These are phyloP conservation scores for Pteruthius melanotis DNA, from an alignment of 2,113 vertebrate species.

Conservation along the genomic window DNA sequence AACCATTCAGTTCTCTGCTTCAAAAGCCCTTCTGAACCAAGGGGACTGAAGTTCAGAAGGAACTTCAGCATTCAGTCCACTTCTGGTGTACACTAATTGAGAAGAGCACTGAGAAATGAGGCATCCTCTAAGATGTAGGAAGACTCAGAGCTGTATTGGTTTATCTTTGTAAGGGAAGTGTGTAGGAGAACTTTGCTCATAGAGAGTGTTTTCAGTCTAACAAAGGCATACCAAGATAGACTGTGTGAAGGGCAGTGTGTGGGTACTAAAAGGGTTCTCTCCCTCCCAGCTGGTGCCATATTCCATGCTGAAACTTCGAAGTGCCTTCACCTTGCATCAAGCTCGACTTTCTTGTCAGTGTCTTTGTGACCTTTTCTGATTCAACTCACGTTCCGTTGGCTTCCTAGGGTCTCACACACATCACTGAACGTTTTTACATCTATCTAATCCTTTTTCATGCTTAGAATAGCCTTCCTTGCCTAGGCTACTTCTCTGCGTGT, in stretches of 20 bases:
- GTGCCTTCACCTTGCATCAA: neutral
- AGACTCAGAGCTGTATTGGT: neutral
- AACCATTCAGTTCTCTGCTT: neutral
- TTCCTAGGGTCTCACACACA: neutral
- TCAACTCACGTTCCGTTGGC: fast-evolving
- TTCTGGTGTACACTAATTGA: neutral
- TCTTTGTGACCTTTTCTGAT: neutral
- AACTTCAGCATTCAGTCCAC: no score
- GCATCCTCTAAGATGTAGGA: neutral
- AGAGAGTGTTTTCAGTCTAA: neutral
- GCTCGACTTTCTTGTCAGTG: neutral
- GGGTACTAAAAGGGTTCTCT: neutral
- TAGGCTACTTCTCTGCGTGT: neutral
- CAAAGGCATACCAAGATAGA: neutral
- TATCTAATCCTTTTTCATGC: neutral
- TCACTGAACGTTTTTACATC: neutral
- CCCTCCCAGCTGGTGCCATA: neutral
- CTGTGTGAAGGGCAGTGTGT: neutral
- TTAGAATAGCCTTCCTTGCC: neutral
- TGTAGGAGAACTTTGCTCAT: neutral
- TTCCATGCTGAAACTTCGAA: neutral
- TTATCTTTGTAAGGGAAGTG: neutral
- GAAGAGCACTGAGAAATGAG: neutral
- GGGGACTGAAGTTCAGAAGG: no score
- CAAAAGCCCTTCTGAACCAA: neutral